These are phyloP conservation scores for Zosterops borbonicus DNA, from an alignment of 2,113 vertebrate species.

Conservation along the genomic window DNA sequence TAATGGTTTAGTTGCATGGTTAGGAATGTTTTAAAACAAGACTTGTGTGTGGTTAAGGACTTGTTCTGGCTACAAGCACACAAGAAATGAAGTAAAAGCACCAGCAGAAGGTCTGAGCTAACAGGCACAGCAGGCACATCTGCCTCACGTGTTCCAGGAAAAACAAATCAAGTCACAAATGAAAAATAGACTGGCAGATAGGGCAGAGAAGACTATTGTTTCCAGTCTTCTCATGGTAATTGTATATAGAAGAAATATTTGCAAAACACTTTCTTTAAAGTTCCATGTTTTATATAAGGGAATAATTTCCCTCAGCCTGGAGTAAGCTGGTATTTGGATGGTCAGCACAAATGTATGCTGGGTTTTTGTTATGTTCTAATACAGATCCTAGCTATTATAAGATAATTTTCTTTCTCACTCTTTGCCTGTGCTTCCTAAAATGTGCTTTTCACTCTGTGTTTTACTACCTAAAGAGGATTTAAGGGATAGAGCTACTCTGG, in stretches of 20 bases:
- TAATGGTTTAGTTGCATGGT: background rate
- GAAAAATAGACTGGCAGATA: background rate
- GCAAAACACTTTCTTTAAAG: background rate
- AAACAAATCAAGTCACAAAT: background rate
- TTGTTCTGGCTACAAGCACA: background rate
- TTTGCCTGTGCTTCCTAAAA: background rate
- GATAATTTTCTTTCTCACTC: background rate
- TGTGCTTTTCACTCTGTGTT: background rate
- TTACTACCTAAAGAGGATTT: background rate
- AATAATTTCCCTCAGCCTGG: background rate
- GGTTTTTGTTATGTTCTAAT: background rate
- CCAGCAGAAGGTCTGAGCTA: background rate
- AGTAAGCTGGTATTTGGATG: background rate
- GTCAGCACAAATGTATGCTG: background rate
- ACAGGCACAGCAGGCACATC: background rate
- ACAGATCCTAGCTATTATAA: background rate
- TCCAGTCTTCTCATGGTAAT: accelerated
- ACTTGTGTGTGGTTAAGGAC: background rate
- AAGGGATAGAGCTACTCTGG: background rate
- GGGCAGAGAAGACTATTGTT: background rate
- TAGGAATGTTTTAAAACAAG: background rate
- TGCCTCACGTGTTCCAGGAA: background rate
- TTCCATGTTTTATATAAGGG: background rate
- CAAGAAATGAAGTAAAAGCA: background rate
- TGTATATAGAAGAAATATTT: background rate